These are phyloP conservation scores for Xenopus borealis DNA, from an alignment of 2,113 vertebrate genomes.

Conservation along the genomic window DNA sequence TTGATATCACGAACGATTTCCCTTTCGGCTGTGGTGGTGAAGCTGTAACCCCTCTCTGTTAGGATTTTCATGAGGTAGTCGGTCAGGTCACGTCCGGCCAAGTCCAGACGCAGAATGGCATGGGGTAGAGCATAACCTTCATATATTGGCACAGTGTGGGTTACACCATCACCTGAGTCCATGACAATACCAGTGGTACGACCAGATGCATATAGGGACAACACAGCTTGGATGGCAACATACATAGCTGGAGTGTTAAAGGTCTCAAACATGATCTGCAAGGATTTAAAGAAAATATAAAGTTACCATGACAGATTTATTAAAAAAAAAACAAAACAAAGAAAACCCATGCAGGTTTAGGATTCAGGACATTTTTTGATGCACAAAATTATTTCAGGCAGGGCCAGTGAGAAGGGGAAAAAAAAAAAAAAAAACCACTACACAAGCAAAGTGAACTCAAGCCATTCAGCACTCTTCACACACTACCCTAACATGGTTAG, in stretches of 20 bases:
- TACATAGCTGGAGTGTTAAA: slow-evolving; percentile 99
- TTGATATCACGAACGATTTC: slow-evolving; percentile 99
- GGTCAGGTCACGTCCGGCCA: slow-evolving; percentile 98
- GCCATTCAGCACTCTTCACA: slow-evolving; percentile 35
- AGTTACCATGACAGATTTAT: accelerated
- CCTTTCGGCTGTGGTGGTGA: slow-evolving; percentile 97
- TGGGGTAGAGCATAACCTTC: slow-evolving; percentile 97
- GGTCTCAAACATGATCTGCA: slow-evolving; percentile 98
- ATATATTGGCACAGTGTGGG: slow-evolving; percentile 99
- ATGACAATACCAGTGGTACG: slow-evolving; percentile 99
- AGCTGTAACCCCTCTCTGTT: slow-evolving; percentile 97
- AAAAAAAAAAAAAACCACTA: not conserved
- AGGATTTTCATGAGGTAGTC: slow-evolving; percentile 99
- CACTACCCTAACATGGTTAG: too few relatives aligned
- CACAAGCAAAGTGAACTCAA: slow-evolving; percentile 16
- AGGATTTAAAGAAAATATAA: accelerated
- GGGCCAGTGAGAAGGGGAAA: not conserved
- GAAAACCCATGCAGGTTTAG: slow-evolving; percentile 51
- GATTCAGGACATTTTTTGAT: not conserved
- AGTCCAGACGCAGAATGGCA: slow-evolving; percentile 96
- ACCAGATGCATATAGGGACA: slow-evolving; percentile 98
- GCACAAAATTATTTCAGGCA: not conserved
- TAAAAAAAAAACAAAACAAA: accelerated
- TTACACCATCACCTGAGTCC: slow-evolving; percentile 99
- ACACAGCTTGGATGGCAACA: slow-evolving; percentile 98